Evolutionary conservation across 2,113 vertebrate species (phyloP), one percentile per base, ranked within the genome.

Genomic region (Triplophysa dalaica): DNA sequence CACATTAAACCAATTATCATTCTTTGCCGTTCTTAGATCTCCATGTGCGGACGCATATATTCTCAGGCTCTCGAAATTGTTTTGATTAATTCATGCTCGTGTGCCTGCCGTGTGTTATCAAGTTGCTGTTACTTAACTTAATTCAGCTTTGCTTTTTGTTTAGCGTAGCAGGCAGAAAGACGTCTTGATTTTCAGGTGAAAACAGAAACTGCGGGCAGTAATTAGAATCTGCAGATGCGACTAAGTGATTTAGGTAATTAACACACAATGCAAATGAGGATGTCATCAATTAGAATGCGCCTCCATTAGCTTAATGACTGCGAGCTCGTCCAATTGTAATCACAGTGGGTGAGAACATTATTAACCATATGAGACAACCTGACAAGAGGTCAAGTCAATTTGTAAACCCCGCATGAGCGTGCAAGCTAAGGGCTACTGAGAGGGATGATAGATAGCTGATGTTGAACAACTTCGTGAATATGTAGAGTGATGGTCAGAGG

Each of bases 251-350:
- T 81, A 83, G 86, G 86, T 89, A 87, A 92, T 91, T 91, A 90
- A 88, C 88, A 89, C 85, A 87, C 84, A 86, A 90, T 90, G 87
- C 89, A 91, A 91, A 92, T 91, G 88, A 92, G 87, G 83, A 88
- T 86, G 81, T 85, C 86, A 87, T 92, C 89, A 89, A 91, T 92
- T 94, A 91, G 89, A 90, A 90, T 87, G 85, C 84, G 79, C 83
- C 87, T 89, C 90, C 87, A 92, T 93, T 93, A 92, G 87, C 86
- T 84, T 91, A 91, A 92, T 91, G 89, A 88, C 87, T 90, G 81
- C 52, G 73, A 87, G 89, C 83, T 24, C 29, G 19, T 72, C 45
- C 10, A 75, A 84, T 89, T 82, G 85, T 88, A 88, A 91, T 91
- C 88, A 86, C 83, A 50, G 77, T 63, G 70, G 72, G 87, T 86